Conservation (phyloP, 2,113 vertebrate species). For the Tenrec ecaudatus region DNA sequence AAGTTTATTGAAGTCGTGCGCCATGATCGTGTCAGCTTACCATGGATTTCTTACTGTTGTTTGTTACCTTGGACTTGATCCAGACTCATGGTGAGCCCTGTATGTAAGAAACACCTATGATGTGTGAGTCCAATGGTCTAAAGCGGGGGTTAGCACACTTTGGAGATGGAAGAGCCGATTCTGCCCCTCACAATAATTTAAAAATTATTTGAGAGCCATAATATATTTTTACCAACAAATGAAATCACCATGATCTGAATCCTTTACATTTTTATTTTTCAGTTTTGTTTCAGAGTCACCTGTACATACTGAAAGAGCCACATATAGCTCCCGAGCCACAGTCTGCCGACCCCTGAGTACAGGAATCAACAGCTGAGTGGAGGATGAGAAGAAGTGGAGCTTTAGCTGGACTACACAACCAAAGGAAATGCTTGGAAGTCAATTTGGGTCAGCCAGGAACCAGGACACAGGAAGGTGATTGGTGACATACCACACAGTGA, state of each 20-base stretch:
- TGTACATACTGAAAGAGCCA: too few relatives aligned
- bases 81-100: background rate
- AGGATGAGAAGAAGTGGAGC: background rate
- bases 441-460: slow-evolving; percentile 43
- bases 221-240: too few relatives aligned
- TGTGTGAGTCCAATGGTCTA: background rate
- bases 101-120: background rate
- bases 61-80: background rate
- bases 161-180: too few relatives aligned
- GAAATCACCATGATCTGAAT: too few relatives aligned
- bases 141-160: background rate
- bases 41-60: background rate
- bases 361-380: background rate
- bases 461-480: slow-evolving; percentile 59
- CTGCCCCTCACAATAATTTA: too few relatives aligned
- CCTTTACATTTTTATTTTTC: too few relatives aligned
- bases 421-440: slow-evolving; percentile 57
- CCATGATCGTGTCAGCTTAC: background rate
- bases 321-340: too few relatives aligned
- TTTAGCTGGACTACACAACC: background rate
- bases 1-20: background rate
- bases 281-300: too few relatives aligned
- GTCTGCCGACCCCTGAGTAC: background rate
- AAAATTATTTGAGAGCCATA: too few relatives aligned
- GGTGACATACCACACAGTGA: slow-evolving; percentile 36